A percentile compares a stretch with the other conserved stretches of the same genome.
phyloP scores from a whole-genome alignment of 2,113 vertebrate species.

The Dasyurus viverrinus region DNA sequence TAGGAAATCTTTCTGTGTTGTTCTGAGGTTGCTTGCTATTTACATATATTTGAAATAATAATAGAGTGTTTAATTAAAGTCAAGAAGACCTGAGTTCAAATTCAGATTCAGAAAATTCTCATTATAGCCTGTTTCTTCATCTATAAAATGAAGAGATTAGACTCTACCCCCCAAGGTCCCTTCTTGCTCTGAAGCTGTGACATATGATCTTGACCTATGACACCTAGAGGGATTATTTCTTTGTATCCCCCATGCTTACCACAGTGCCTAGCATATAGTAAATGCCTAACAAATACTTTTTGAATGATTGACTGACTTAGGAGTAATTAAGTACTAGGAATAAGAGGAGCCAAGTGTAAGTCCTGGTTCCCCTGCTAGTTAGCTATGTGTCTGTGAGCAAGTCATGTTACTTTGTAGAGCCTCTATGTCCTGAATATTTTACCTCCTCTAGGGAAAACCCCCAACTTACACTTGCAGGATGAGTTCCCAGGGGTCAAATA shows the following conservation, averaged over 20 bases:
- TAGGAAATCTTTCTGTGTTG: background rate
- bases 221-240: background rate
- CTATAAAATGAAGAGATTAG: background rate
- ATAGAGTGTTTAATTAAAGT: background rate
- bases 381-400: background rate
- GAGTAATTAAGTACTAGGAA: background rate
- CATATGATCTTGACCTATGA: background rate
- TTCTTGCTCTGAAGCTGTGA: background rate
- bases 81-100: background rate
- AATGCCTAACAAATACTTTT: background rate
- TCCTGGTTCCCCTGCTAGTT: background rate
- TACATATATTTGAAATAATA: background rate
- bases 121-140: background rate
- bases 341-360: background rate
- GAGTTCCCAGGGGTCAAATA: background rate
- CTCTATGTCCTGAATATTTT: fast-evolving
- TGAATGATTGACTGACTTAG: background rate
- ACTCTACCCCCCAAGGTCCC: background rate
- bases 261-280: background rate
- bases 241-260: background rate
- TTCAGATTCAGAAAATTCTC: background rate
- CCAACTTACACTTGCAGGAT: background rate
- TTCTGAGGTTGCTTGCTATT: background rate
- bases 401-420: background rate
- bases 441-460: background rate